Conservation (phyloP, 2,113 vertebrate species). For the Syrmaticus mikado region DNA sequence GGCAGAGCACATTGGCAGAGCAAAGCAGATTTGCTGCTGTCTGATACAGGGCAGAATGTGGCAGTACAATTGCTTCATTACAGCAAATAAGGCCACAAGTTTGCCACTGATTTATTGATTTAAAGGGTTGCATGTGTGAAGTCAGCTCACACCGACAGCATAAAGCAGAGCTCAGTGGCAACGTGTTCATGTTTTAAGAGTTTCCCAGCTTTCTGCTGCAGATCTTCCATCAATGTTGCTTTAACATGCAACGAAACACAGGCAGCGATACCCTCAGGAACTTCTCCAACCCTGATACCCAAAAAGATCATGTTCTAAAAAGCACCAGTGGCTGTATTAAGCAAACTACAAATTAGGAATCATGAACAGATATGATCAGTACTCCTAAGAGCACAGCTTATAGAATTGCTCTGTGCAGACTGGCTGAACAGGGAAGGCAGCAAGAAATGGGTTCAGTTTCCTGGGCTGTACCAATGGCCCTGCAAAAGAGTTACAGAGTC, state of each 20-base stretch:
- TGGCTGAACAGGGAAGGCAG: neutral
- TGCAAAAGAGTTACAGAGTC: too few species aligned
- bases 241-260: neutral
- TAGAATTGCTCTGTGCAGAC: neutral
- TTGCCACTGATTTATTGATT: constrained; percentile 47
- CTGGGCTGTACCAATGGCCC: neutral
- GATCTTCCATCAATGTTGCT: neutral
- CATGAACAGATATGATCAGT: neutral
- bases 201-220: neutral
- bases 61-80: constrained; percentile 21
- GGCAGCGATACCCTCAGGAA: neutral
- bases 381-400: neutral
- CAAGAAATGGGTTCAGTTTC: neutral
- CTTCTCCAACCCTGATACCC: neutral
- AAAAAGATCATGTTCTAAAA: neutral
- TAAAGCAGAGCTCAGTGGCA: neutral
- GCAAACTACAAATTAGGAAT: neutral
- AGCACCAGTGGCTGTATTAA: neutral
- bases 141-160: neutral
- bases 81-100: constrained; percentile 10
- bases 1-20: neutral
- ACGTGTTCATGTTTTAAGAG: neutral
- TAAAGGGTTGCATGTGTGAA: neutral
- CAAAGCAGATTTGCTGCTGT: neutral
- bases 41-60: neutral